Evolutionary conservation across 30 jellyfish, hydroid and myxozoan species (phyloP), one percentile per base, ranked within the genome.

Genomic region (Aurelia sp.): DNA sequence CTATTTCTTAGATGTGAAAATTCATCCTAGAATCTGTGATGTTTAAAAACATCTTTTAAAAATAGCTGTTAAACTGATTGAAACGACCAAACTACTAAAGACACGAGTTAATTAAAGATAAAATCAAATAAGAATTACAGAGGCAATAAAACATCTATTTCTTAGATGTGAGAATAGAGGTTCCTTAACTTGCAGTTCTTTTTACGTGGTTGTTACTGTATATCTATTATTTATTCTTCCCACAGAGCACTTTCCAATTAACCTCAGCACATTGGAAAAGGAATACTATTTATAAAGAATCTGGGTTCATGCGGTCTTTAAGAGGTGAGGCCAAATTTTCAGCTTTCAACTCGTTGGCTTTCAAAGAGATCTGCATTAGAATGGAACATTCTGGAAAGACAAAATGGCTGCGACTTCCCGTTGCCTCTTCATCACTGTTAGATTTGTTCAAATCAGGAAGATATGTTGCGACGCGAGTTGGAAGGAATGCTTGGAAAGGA

Each of bases 281-380:
- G 31, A 50, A 48, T 5, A 72, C 24, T 24, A 12, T 72, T 19
- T 61, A 38, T 50, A 72, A 72, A 63, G 83, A 72, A 48, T n/a
- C 33, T 59, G 33, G 13, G 10, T 17, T 20, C 13, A 24, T 52
- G 13, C 58, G 50, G 13, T 58, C 86, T 8, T 30, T 59, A 41
- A 4, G 10, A 0, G 74, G 44, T 7, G 86, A 75, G 48, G 86
- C 86, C 4, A 75, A 75, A 41, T 53, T 75, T 38, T 47, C 69
- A 20, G 86, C 86, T 15, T 75, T 75, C 74, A 75, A 75, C 21
- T 53, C 74, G 18, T 13, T 75, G 58, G 35, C 31, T 19, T 75
- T 75, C 63, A 75, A 53, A 8, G 60, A 63, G 48, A 75, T 75
- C 13, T 75, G 86, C 48, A 20, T 51, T 27, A 76, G 86, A 18